These are phyloP conservation scores for Argentina silus DNA, from an alignment of 2,797 vertebrate species.

Conservation along the genomic window DNA sequence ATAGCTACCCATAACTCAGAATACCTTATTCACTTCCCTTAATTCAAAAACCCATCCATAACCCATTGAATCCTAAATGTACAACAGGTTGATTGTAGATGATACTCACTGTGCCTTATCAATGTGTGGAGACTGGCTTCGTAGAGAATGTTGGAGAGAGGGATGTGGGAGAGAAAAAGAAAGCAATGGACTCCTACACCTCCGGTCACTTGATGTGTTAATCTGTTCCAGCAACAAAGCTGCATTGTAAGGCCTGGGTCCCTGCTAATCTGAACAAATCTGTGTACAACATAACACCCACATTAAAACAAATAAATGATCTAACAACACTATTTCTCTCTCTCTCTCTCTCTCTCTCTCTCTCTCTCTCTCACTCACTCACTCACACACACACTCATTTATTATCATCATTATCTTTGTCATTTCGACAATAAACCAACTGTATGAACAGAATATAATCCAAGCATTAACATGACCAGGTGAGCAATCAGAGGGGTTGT, in stretches of 20 bases:
- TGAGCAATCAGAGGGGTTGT: neutral
- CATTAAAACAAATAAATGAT: constrained; percentile 39
- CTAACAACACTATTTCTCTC: neutral
- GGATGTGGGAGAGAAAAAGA: constrained; percentile 52
- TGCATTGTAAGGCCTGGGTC: constrained; percentile 74
- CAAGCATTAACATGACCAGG: neutral
- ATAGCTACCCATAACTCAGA: neutral
- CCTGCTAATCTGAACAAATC: constrained; percentile 76
- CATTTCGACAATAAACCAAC: neutral
- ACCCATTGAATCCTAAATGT: constrained; percentile 21
- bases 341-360: neutral
- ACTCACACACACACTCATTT: constrained; percentile 18
- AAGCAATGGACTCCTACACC: constrained; percentile 61
- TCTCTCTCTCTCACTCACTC: neutral
- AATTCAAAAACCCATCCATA: too few species aligned
- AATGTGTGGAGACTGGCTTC: constrained; percentile 40
- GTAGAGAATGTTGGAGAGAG: constrained; percentile 52
- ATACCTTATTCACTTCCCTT: constrained; percentile 19
- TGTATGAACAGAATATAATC: neutral
- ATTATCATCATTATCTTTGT: neutral
- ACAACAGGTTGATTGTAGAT: constrained; percentile 26
- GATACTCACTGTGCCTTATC: constrained; percentile 49
- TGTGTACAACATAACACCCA: constrained; percentile 42
- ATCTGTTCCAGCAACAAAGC: constrained; percentile 82
- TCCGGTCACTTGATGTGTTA: constrained; percentile 85